phyloP scores from a whole-genome alignment of 2,888 invertebrate genomes.

The Drosophila bunnanda region DNA sequence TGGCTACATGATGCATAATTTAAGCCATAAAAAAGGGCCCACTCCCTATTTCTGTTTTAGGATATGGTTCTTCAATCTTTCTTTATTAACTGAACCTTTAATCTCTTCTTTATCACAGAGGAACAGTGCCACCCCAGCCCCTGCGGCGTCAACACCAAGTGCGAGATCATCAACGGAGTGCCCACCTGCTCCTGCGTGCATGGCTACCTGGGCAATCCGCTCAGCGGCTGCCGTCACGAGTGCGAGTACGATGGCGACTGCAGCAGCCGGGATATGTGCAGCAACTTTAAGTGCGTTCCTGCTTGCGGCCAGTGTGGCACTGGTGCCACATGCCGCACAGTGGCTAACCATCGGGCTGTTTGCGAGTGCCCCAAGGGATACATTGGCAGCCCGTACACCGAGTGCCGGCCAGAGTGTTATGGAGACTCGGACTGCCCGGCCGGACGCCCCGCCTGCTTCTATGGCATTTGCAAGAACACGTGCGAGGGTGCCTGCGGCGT shows the following conservation, averaged over 20 bases:
- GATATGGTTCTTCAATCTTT: too few relatives aligned
- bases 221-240: conserved; percentile 92
- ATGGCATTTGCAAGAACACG: conserved; percentile 93
- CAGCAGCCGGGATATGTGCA: conserved; percentile 88
- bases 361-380: conserved; percentile 94
- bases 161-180: conserved; percentile 90
- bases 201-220: conserved; percentile 91
- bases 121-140: conserved; percentile 93
- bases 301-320: conserved; percentile 92
- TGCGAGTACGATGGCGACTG: conserved; percentile 92
- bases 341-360: conserved; percentile 90
- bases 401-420: conserved; percentile 92
- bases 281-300: conserved; percentile 90
- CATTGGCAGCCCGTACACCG: conserved; percentile 90
- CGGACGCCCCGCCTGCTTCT: conserved; percentile 91
- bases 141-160: conserved; percentile 92
- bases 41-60: too few relatives aligned
- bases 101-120: conserved; percentile 85
- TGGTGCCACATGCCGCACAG: conserved; percentile 91
- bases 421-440: conserved; percentile 92
- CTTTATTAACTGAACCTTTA: too few relatives aligned
- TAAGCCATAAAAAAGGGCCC: too few relatives aligned
- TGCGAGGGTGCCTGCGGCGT: conserved; percentile 92
- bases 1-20: not conserved
- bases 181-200: conserved; percentile 92